Evolutionary conservation across 2,888 invertebrate species (phyloP).

Genomic region (Drosophila affinis): DNA sequence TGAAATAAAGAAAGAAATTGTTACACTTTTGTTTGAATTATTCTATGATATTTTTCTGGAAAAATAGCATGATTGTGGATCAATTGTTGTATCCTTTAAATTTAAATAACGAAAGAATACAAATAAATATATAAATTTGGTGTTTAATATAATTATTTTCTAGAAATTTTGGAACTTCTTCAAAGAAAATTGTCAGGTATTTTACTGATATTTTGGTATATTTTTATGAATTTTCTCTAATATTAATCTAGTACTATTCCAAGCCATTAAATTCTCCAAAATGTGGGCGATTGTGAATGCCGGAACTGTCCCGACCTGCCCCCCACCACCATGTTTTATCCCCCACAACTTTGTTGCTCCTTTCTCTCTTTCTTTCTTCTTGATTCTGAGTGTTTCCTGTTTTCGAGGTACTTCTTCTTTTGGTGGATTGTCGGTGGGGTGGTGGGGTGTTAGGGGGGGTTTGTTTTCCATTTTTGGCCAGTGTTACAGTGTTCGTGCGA

Average conservation of each 20-base stretch:
- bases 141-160: neutral
- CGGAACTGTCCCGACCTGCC: neutral
- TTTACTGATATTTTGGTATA: neutral
- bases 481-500: slow-evolving; percentile 17
- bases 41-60: neutral
- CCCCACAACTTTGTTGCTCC: neutral
- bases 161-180: neutral
- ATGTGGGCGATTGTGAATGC: neutral
- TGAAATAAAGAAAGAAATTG: too few relatives aligned
- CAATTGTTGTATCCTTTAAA: neutral
- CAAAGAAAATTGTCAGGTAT: neutral
- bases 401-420: slow-evolving; percentile 3
- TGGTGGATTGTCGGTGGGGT: neutral
- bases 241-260: too few relatives aligned
- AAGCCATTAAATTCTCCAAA: neutral
- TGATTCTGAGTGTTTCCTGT: neutral
- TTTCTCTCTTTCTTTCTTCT: neutral
- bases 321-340: neutral
- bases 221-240: too few relatives aligned
- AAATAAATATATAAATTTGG: too few relatives aligned
- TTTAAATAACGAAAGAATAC: too few relatives aligned
- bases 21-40: too few relatives aligned
- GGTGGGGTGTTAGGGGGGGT: neutral
- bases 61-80: neutral
- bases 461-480: slow-evolving; percentile 34